phyloP scores from a whole-genome alignment of 2,113 vertebrate genomes.

The Emydura subglobosa region DNA sequence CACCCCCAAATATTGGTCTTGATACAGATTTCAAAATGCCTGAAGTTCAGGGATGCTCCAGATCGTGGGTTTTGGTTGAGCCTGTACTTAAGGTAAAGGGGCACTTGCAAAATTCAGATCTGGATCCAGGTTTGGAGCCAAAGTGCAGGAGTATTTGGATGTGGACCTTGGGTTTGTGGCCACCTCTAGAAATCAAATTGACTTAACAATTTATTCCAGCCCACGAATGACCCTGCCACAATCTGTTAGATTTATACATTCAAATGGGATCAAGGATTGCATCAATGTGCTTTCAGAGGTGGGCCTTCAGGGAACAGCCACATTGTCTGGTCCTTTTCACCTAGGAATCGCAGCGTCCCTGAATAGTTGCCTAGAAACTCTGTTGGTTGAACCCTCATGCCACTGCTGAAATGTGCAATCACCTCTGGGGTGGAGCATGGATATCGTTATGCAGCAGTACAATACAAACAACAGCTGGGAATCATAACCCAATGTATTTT shows the following conservation, averaged over 20 bases:
- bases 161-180: background rate
- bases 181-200: background rate
- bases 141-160: background rate
- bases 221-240: background rate
- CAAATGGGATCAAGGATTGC: background rate
- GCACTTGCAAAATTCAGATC: background rate
- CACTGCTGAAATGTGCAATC: background rate
- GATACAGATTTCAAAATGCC: background rate
- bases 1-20: background rate
- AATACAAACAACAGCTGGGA: background rate
- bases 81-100: background rate
- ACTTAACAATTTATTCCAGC: background rate
- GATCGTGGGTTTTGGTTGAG: background rate
- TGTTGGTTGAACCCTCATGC: background rate
- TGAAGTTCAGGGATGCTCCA: background rate
- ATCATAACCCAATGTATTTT: background rate
- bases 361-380: too few species aligned
- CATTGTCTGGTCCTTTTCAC: background rate
- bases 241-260: background rate
- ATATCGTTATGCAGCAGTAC: background rate
- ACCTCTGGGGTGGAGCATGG: too few species aligned
- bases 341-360: background rate
- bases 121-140: background rate
- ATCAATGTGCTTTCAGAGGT: background rate
- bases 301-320: background rate